A percentile compares a stretch with the other conserved stretches of the same genome.
These are phyloP conservation scores for Scaptomyza caliginosa DNA, from an alignment of 2,888 invertebrate species.

Conservation along the genomic window DNA sequence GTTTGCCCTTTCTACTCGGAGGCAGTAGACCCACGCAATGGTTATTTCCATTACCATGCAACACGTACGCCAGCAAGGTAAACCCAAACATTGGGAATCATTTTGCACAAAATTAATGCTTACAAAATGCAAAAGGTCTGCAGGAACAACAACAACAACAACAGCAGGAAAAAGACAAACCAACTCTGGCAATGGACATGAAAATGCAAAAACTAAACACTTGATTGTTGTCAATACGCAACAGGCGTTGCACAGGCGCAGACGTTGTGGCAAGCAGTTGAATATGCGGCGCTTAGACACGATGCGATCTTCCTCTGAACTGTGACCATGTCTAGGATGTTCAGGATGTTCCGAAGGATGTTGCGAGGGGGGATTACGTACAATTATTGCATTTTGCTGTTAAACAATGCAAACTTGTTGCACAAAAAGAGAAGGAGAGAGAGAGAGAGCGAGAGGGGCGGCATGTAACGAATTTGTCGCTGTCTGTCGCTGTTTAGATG, in stretches of 20 bases:
- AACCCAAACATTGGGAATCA: constrained; percentile 34
- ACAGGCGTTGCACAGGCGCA: constrained; percentile 21
- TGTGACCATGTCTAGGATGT: constrained; percentile 23
- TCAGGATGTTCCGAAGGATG: not conserved
- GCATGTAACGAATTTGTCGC: constrained; percentile 74
- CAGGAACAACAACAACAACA: constrained; percentile 15
- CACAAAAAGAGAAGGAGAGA: not conserved
- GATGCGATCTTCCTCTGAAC: constrained; percentile 35
- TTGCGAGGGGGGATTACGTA: constrained; percentile 34
- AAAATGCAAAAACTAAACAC: constrained; percentile 59
- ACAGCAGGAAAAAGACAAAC: not conserved
- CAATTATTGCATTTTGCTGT: constrained; percentile 78
- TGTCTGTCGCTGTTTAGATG: constrained; percentile 62
- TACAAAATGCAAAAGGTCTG: constrained; percentile 25
- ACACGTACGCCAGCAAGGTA: constrained; percentile 9
- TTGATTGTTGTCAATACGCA: constrained; percentile 62
- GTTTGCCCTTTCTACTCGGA: not conserved
- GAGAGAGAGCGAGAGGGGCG: not conserved
- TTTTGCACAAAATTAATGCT: constrained; percentile 45
- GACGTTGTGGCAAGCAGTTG: not conserved
- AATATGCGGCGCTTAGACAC: constrained; percentile 56
- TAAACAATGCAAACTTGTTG: constrained; percentile 70
- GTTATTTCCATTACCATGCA: constrained; percentile 5
- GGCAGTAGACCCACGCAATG: constrained; percentile 42
- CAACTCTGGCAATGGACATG: constrained; percentile 36